Evolutionary conservation across 1,140 invertebrate species (phyloP).

Genomic region (Saccostrea cuccullata): DNA sequence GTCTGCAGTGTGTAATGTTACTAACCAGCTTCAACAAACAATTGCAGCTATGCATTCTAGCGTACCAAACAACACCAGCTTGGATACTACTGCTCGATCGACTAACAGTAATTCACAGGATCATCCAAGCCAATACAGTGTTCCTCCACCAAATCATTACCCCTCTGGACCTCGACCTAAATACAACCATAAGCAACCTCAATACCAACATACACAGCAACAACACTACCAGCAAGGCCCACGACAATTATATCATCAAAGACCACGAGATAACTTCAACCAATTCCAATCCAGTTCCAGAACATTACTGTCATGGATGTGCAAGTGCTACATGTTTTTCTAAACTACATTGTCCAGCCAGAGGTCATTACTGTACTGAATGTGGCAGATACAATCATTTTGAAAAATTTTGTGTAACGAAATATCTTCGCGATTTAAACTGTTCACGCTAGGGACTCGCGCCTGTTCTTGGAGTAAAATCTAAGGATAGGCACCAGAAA

Average conservation of each 20-base stretch:
- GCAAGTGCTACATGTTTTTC: slow-evolving; percentile 32
- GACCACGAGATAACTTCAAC: no score
- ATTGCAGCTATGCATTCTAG: neutral
- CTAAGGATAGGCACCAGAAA: slow-evolving; percentile 36
- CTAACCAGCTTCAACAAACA: neutral
- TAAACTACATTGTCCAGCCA: slow-evolving; percentile 34
- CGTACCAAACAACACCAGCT: neutral
- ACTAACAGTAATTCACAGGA: neutral
- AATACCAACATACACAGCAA: no score
- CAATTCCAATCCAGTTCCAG: no score
- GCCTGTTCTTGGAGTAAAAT: slow-evolving; percentile 28
- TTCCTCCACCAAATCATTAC: neutral
- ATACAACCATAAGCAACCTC: no score
- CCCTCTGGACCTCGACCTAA: no score
- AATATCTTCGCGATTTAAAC: neutral
- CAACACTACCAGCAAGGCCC: neutral
- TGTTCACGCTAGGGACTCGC: neutral
- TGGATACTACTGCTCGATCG: no score
- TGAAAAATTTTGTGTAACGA: neutral
- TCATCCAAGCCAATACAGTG: neutral
- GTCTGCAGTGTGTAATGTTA: neutral
- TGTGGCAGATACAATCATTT: slow-evolving; percentile 33
- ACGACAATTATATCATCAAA: neutral
- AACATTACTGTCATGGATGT: neutral
- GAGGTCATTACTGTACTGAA: neutral